phyloP scores from a whole-genome alignment of 2,888 invertebrate species.

The Tigriopus californicus region DNA sequence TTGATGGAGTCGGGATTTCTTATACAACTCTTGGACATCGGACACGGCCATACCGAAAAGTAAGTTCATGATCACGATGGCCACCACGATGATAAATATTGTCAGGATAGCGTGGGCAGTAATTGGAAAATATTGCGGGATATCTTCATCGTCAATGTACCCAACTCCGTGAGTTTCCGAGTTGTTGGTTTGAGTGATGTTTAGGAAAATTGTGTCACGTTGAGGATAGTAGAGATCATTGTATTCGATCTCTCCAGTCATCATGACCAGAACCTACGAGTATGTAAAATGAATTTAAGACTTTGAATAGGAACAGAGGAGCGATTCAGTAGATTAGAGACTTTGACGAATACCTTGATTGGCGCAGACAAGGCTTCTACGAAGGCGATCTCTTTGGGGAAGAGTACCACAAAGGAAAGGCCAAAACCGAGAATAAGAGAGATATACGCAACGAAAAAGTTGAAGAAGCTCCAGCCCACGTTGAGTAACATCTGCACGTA shows the following conservation, averaged over 20 bases:
- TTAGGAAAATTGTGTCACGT: neutral
- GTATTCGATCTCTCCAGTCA: slow-evolving; percentile 55
- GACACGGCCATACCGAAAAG: slow-evolving; percentile 68
- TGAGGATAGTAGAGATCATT: slow-evolving; percentile 53
- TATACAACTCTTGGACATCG: slow-evolving; percentile 30
- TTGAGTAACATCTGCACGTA: slow-evolving; percentile 42
- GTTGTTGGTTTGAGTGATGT: neutral
- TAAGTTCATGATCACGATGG: slow-evolving; percentile 60
- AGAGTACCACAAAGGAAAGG: slow-evolving; percentile 55
- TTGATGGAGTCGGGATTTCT: slow-evolving; percentile 1
- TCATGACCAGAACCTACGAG: slow-evolving; percentile 51
- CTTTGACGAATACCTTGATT: slow-evolving; percentile 26
- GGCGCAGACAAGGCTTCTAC: slow-evolving; percentile 8
- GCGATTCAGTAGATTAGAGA: too few species aligned
- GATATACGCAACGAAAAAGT: slow-evolving; percentile 58
- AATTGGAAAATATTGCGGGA: slow-evolving; percentile 34
- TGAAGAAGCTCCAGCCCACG: slow-evolving; percentile 50
- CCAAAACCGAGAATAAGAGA: slow-evolving; percentile 61
- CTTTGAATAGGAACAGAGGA: too few species aligned
- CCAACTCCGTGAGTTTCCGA: neutral
- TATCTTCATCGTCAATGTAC: slow-evolving; percentile 21
- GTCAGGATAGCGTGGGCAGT: slow-evolving; percentile 57
- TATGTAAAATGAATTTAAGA: too few species aligned
- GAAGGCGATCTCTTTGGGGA: slow-evolving; percentile 35
- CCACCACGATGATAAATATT: slow-evolving; percentile 54